Evolutionary conservation across 2,113 vertebrate species (phyloP).

Genomic region (Oxyura jamaicensis): DNA sequence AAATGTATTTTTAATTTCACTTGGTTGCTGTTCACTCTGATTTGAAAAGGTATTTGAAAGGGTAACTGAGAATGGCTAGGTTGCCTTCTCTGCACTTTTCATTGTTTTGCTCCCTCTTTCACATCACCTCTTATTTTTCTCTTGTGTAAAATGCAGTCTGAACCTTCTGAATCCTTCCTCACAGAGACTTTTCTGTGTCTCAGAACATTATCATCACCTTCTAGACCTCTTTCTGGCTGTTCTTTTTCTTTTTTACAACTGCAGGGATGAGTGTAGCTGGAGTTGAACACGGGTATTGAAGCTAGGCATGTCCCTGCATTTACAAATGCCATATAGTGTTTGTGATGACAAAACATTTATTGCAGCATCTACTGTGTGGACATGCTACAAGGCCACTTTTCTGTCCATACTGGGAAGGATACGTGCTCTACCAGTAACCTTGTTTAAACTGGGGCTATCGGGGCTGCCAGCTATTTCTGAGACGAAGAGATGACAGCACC

Average conservation of each 20-base stretch:
- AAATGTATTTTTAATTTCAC: constrained; percentile 49
- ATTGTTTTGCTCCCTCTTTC: neutral
- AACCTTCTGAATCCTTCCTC: neutral
- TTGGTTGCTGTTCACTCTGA: neutral
- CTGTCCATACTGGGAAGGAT: neutral
- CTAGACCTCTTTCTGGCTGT: neutral
- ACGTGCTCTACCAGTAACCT: neutral
- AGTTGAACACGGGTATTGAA: neutral
- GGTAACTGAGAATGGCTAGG: neutral
- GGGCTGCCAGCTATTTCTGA: neutral
- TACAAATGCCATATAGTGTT: neutral
- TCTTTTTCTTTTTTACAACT: neutral
- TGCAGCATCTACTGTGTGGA: neutral
- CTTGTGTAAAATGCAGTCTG: neutral
- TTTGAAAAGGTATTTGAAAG: constrained; percentile 9
- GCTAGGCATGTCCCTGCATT: neutral
- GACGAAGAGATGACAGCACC: neutral
- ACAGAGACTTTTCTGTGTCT: neutral
- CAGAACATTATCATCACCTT: neutral
- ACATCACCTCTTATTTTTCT: constrained; percentile 30
- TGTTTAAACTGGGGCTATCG: neutral
- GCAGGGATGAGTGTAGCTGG: neutral
- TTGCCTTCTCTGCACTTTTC: neutral
- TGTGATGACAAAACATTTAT: neutral
- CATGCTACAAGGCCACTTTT: neutral